Evolutionary conservation across 1,140 invertebrate species (phyloP).

Genomic region (Drosophila novamexicana): DNA sequence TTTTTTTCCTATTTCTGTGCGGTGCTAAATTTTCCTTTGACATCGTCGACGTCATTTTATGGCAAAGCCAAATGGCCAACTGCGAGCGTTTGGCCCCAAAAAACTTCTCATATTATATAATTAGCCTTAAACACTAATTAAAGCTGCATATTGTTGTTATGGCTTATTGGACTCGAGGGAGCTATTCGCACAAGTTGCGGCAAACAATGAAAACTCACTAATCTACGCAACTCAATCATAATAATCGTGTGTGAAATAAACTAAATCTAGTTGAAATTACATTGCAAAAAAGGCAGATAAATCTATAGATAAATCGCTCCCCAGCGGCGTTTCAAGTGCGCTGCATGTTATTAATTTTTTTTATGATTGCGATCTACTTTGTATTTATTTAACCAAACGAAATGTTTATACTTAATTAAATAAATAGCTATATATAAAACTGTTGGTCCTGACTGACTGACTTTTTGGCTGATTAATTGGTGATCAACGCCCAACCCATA

Average conservation of each 20-base stretch:
- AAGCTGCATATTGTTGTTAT: constrained; percentile 39
- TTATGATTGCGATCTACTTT: no score
- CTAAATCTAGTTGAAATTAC: not conserved
- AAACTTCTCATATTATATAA: constrained; percentile 46
- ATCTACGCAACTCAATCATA: constrained; percentile 8
- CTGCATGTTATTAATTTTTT: not conserved
- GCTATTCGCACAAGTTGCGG: constrained; percentile 5
- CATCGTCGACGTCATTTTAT: constrained; percentile 38
- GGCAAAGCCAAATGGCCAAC: constrained; percentile 24
- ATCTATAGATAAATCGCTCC: no score
- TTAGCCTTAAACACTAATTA: constrained; percentile 51
- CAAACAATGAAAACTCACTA: constrained; percentile 10
- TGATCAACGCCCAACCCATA: no score
- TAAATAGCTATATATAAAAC: no score
- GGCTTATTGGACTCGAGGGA: constrained; percentile 14
- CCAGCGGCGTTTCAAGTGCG: not conserved
- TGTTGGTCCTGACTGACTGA: no score
- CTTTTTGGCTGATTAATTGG: no score
- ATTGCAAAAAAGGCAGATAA: not conserved
- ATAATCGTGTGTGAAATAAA: constrained; percentile 5
- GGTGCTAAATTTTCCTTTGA: constrained; percentile 36
- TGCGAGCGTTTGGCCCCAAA: constrained; percentile 7
- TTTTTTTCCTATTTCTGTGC: constrained; percentile 7
- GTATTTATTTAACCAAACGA: not conserved
- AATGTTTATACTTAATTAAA: no score